A percentile compares a stretch with the other conserved stretches of the same genome.
Conservation (phyloP, 2,797 vertebrate genomes). For the Pampus argenteus region DNA sequence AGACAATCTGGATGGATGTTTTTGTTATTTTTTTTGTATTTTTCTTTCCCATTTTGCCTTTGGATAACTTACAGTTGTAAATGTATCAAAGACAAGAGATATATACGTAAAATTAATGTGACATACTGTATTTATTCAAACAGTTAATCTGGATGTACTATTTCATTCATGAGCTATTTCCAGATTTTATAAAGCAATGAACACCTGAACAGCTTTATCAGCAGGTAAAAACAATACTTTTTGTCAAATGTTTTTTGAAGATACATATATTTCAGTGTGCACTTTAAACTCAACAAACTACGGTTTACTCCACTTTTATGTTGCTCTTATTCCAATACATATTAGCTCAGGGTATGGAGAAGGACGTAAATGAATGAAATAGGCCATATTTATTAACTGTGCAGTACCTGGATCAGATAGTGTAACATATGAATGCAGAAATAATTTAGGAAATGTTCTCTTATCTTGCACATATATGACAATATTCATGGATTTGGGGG, state of each 20-base stretch:
- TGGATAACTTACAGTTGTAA: conserved; percentile 27
- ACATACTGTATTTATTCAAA: conserved; percentile 56
- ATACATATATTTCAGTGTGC: conserved; percentile 55
- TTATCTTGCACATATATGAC: conserved; percentile 76
- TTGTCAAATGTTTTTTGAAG: conserved; percentile 39
- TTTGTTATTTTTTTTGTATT: conserved; percentile 20
- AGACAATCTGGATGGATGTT: conserved; percentile 60
- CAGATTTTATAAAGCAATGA: conserved; percentile 59
- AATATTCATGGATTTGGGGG: conserved; percentile 78
- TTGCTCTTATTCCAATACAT: conserved; percentile 49
- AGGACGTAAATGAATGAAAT: conserved; percentile 65
- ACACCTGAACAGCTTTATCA: conserved; percentile 44
- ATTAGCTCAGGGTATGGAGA: conserved; percentile 71
- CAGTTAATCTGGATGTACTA: conserved; percentile 72
- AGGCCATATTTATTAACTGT: conserved; percentile 74
- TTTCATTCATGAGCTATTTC: conserved; percentile 73
- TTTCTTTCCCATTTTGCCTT: conserved; percentile 49
- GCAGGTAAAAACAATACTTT: conserved; percentile 47
- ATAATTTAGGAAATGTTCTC: conserved; percentile 66
- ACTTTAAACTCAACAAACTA: conserved; percentile 68
- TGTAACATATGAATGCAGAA: conserved; percentile 79
- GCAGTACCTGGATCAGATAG: conserved; percentile 53
- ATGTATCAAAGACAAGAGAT: conserved; percentile 42
- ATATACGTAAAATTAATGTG: conserved; percentile 33
- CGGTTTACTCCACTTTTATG: conserved; percentile 35